Conservation (phyloP, 2,888 invertebrate genomes). For the Crocallis elinguaria region DNA sequence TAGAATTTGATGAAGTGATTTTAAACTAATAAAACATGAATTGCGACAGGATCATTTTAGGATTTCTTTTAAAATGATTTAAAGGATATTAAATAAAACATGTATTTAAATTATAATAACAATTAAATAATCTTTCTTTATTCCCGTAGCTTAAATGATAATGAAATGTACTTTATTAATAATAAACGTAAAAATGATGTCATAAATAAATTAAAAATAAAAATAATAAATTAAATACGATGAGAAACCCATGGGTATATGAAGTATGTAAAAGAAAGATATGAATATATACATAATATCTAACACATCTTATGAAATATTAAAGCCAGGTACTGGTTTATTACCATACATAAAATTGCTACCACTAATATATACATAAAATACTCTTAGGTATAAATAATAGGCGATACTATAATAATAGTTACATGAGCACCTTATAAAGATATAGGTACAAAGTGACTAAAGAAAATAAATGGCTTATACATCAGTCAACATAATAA, state of each 20-base stretch:
- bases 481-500: conserved; percentile 58
- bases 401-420: conserved; percentile 36
- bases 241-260: conserved; percentile 8
- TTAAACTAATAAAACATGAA: too few relatives aligned
- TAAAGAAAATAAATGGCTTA: conserved; percentile 42
- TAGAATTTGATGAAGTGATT: too few relatives aligned
- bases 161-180: conserved; percentile 34
- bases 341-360: conserved; percentile 48
- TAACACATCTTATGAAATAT: conserved; percentile 66
- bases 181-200: conserved; percentile 28
- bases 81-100: conserved; percentile 36
- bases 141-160: conserved; percentile 21
- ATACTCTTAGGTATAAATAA: conserved; percentile 36
- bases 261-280: conserved; percentile 20
- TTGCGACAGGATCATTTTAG: not conserved
- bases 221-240: conserved; percentile 13
- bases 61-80: not conserved
- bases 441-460: conserved; percentile 53
- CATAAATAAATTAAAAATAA: conserved; percentile 19
- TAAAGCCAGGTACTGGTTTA: conserved; percentile 72
- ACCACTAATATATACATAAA: conserved; percentile 53
- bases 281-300: conserved; percentile 43
- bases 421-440: conserved; percentile 38
- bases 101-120: conserved; percentile 51
- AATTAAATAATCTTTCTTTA: conserved; percentile 33